Conservation (phyloP, 2,888 invertebrate genomes). For the Caenorhabditis uteleia region DNA sequence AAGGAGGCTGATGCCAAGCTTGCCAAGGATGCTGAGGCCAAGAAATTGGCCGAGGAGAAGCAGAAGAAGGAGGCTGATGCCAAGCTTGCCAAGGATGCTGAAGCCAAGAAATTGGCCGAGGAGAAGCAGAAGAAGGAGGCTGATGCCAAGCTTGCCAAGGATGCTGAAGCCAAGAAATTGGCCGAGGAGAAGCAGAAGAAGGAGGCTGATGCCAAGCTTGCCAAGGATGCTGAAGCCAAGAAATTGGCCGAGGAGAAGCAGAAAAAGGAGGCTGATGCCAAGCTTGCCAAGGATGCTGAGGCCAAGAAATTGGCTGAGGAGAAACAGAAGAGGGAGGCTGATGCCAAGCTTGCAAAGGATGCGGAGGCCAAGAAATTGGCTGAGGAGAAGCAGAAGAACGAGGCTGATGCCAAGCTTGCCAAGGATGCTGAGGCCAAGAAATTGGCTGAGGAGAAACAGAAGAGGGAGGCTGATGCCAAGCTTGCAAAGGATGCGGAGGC, state of each 20-base stretch:
- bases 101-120: not conserved
- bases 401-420: slow-evolving; percentile 1
- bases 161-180: slow-evolving; percentile 4
- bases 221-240: slow-evolving; percentile 14
- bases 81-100: not conserved
- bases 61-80: not conserved
- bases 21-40: not conserved
- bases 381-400: slow-evolving; percentile 6
- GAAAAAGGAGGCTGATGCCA: slow-evolving; percentile 3
- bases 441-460: slow-evolving; percentile 1
- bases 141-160: slow-evolving; percentile 7
- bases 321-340: not conserved
- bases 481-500: not conserved
- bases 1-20: not conserved
- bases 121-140: slow-evolving; percentile 7
- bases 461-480: slow-evolving; percentile 3
- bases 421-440: slow-evolving; percentile 2
- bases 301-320: slow-evolving; percentile 6
- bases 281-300: slow-evolving; percentile 1
- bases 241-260: slow-evolving; percentile 1
- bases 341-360: slow-evolving; percentile 1
- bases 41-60: not conserved
- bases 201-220: slow-evolving; percentile 7
- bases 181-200: slow-evolving; percentile 6
- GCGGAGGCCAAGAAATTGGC: slow-evolving; percentile 1